Base-by-base conservation (phyloP, 1,140 invertebrate species). In the Aplysia californica region DNA sequence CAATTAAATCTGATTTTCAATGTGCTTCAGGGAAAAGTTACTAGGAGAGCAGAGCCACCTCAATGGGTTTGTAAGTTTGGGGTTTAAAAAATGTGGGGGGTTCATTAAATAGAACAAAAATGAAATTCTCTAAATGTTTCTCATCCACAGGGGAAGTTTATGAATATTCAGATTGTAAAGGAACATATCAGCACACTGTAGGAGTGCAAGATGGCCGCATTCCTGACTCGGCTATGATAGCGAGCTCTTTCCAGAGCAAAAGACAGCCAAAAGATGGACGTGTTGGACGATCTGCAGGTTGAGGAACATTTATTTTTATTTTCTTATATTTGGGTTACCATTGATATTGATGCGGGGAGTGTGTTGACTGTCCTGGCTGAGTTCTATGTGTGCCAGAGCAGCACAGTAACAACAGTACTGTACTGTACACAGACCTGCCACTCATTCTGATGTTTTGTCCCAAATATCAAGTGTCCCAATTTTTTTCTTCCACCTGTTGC, bases 171-270 rank as follows among this genome's bases (percentile, higher is more conserved):
- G 82, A 84, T 67, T 86, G 82, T 77, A 75, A 78, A 29, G 72
- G 78, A 18, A 67, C 71, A 6, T 76, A 83, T 36, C 80, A 83
- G 39, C 58, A 82, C 26, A 71, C 83, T 6, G 64, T 86, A 33
- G 86, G 86, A 15, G 72, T 87, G 26, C 78, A 77, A 33, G 82
- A 80, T 58, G 82, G 82, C 5, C 80, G 76, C n/a, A 85, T 87
- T 41, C 78, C 80, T n/a, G 79, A 87, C 68, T 61, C 39, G 15
- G 82, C 80, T 44, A 50, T 87, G 29, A 85, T 82, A 73, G 82
- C 84, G 6, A 81, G 84, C 21, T 76, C 78, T 20, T 75, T 70
- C 10, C 80, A 79, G 55, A 83, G 81, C 33, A 82, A 82, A 55
- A 21, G 82, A 21, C 72, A 39, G 31, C 79, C 82, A 1, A 23